Percentiles rank a stretch among this genome's conserved stretches.
These are phyloP conservation scores for Chaetogeoica ovagalla DNA, from an alignment of 2,888 invertebrate genomes.

Conservation along the genomic window DNA sequence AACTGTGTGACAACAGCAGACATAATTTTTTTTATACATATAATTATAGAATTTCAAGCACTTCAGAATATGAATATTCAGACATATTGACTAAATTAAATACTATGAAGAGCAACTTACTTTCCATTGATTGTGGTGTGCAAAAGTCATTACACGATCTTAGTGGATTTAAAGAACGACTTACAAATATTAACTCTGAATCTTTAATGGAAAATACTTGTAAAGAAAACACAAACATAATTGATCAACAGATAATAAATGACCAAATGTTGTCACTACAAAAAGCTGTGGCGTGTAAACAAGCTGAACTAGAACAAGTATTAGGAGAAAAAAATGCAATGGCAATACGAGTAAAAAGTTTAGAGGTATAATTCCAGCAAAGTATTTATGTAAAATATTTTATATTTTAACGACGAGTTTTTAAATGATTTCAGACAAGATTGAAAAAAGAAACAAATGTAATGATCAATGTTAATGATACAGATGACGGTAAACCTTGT, in stretches of 20 bases:
- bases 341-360: conserved; percentile 25
- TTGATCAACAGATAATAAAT: neutral
- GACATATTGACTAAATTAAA: conserved; percentile 29
- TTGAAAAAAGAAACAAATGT: conserved; percentile 63
- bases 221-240: neutral
- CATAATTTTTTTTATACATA: too few species aligned
- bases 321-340: conserved; percentile 43
- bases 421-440: conserved; percentile 37
- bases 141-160: conserved; percentile 42
- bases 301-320: conserved; percentile 43
- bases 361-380: conserved; percentile 18
- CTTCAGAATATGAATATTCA: conserved; percentile 12
- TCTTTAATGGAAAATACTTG: neutral
- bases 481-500: conserved; percentile 66
- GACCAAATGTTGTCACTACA: conserved; percentile 44
- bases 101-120: conserved; percentile 43
- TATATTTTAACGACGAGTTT: conserved; percentile 21
- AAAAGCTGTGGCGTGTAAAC: conserved; percentile 36
- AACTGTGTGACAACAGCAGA: too few species aligned
- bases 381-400: too few species aligned
- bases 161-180: conserved; percentile 37
- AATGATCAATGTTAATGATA: conserved; percentile 67
- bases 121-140: conserved; percentile 42
- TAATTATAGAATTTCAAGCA: conserved; percentile 13
- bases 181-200: conserved; percentile 27